A percentile compares a stretch with the other conserved stretches of the same genome.
Conservation (phyloP, 2,888 invertebrate species). For the Polydrusus cervinus region DNA sequence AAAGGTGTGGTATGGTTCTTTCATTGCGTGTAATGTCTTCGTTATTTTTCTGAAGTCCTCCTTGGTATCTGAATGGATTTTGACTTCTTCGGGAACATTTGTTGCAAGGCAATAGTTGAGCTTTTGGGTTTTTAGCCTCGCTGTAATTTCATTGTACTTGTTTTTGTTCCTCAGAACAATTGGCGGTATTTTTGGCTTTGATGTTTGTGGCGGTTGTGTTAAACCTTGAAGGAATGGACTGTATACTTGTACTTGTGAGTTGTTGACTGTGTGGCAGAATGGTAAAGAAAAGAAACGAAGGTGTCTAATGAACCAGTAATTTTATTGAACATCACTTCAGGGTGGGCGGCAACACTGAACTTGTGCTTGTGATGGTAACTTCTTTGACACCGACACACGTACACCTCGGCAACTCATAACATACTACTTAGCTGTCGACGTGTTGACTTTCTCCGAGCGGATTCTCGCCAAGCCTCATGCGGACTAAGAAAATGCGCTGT, state of each 20-base stretch:
- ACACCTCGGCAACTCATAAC: conserved; percentile 17
- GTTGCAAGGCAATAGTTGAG: background rate
- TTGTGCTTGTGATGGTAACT: conserved; percentile 2
- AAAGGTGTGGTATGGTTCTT: background rate
- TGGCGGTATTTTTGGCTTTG: background rate
- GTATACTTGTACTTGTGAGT: no score
- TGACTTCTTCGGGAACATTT: background rate
- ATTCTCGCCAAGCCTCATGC: no score
- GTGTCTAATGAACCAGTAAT: no score
- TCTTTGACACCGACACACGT: conserved; percentile 4
- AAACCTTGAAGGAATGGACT: no score
- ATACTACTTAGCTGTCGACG: background rate
- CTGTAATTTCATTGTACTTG: background rate
- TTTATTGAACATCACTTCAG: background rate
- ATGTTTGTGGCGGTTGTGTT: background rate
- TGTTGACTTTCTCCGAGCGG: background rate
- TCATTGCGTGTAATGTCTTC: background rate
- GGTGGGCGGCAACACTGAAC: background rate
- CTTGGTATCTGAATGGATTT: background rate
- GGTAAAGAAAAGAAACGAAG: no score
- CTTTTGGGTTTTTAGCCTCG: background rate
- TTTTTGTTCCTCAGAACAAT: background rate
- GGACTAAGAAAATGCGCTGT: conserved; percentile 8
- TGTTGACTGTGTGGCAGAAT: no score
- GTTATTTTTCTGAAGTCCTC: background rate